phyloP scores from a whole-genome alignment of 2,888 invertebrate genomes.

The Galerucella pusilla region DNA sequence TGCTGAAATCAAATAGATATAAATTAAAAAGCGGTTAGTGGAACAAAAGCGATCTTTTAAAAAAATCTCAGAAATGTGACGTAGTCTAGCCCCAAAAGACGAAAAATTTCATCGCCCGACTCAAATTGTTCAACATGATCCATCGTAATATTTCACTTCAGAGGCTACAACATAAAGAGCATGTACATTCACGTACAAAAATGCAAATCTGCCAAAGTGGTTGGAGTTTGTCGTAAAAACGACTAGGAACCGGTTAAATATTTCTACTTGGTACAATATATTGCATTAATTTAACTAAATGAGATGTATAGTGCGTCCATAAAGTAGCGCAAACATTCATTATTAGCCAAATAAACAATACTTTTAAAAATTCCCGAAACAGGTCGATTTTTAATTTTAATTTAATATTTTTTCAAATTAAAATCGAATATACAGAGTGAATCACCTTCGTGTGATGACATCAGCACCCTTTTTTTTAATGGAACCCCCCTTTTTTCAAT shows the following conservation, averaged over 20 bases:
- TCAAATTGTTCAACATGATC: constrained; percentile 27
- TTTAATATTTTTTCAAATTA: too few species aligned
- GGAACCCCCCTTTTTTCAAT: too few species aligned
- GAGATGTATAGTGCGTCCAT: too few species aligned
- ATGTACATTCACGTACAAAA: constrained; percentile 17
- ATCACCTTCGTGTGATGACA: too few species aligned
- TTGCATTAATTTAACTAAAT: background rate
- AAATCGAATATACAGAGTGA: too few species aligned
- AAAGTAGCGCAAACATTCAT: too few species aligned
- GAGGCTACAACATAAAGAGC: constrained; percentile 3
- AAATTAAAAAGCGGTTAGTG: constrained; percentile 35
- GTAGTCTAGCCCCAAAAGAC: constrained; percentile 18
- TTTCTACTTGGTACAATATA: background rate
- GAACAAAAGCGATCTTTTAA: constrained; percentile 27
- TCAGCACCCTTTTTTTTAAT: too few species aligned
- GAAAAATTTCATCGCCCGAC: constrained; percentile 25
- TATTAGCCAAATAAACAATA: too few species aligned
- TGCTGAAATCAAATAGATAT: constrained; percentile 27
- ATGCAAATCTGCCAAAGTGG: constrained; percentile 9
- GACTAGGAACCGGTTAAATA: background rate
- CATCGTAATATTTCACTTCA: constrained; percentile 21
- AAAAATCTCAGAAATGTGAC: constrained; percentile 36
- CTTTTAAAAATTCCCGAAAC: too few species aligned
- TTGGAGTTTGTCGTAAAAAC: background rate
- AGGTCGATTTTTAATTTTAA: too few species aligned